Evolutionary conservation across 2,888 invertebrate genomes (phyloP).

Genomic region (Autographa pulchrina): DNA sequence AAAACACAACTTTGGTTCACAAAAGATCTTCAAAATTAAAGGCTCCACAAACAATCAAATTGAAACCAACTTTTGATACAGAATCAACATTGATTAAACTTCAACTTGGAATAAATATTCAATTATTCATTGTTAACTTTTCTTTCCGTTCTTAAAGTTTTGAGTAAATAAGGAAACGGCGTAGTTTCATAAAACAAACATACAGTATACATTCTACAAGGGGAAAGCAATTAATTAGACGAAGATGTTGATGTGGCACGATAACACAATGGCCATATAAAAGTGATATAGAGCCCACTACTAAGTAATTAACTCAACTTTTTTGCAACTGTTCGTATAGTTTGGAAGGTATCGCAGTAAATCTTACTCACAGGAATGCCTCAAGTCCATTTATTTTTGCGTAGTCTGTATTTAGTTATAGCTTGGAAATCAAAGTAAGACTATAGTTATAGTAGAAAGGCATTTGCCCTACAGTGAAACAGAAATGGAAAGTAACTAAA

Average conservation of each 20-base stretch:
- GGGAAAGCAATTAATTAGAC: slow-evolving; percentile 9
- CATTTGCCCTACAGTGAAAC: no score
- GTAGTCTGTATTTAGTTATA: not conserved
- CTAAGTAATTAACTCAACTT: slow-evolving; percentile 29
- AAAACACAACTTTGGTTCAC: not conserved
- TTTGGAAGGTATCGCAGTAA: slow-evolving; percentile 18
- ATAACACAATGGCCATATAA: not conserved
- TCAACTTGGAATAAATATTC: not conserved
- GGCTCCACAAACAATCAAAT: slow-evolving; percentile 3
- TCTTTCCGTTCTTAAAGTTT: not conserved
- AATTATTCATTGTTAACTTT: not conserved
- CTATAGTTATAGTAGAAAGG: no score
- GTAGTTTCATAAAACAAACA: not conserved
- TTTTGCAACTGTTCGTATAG: slow-evolving; percentile 16
- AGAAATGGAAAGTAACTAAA: no score
- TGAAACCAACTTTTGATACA: not conserved
- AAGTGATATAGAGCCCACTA: not conserved
- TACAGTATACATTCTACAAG: not conserved
- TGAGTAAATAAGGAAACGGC: not conserved
- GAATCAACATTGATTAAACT: not conserved
- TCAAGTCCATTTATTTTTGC: not conserved
- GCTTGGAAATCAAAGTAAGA: not conserved
- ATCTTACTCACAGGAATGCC: not conserved
- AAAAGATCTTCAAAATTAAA: not conserved
- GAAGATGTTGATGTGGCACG: slow-evolving; percentile 8